A percentile compares a stretch with the other conserved stretches of the same genome.
Conservation (phyloP, 2,888 invertebrate genomes). For the Ischnus inquisitorius region DNA sequence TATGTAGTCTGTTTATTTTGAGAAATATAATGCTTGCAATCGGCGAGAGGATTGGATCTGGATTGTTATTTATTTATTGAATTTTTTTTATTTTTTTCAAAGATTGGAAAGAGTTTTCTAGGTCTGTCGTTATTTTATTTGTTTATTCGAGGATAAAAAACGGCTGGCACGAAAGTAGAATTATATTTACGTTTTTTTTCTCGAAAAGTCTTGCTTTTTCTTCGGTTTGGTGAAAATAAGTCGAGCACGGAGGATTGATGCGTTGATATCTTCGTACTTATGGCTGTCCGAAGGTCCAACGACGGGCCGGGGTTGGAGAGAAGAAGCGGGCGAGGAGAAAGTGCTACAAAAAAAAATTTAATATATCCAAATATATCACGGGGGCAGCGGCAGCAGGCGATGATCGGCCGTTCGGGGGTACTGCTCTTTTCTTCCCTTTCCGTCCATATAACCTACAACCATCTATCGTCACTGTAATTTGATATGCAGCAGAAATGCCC, state of each 20-base stretch:
- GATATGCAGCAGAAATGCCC: constrained; percentile 83
- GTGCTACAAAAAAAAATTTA: constrained; percentile 82
- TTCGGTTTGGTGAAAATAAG: constrained; percentile 5
- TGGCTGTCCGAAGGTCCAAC: constrained; percentile 8
- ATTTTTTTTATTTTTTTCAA: background rate
- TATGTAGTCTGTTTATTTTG: constrained; percentile 43
- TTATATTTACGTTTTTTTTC: constrained; percentile 5
- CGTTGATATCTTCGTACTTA: constrained; percentile 53
- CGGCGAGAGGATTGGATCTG: background rate
- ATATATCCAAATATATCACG: constrained; percentile 85
- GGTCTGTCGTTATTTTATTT: background rate
- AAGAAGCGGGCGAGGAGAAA: constrained; percentile 35
- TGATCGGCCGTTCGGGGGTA: constrained; percentile 83
- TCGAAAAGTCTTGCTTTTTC: background rate
- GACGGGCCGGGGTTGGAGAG: constrained; percentile 37
- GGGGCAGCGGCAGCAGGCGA: constrained; percentile 82
- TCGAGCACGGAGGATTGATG: constrained; percentile 66
- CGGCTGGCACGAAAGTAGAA: background rate
- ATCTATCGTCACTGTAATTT: constrained; percentile 79
- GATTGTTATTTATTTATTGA: background rate
- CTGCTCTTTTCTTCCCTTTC: constrained; percentile 64
- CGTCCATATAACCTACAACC: constrained; percentile 12
- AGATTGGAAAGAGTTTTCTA: background rate
- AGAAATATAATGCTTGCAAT: constrained; percentile 6
- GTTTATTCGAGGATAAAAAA: background rate